A percentile compares a stretch with the other conserved stretches of the same genome.
These are phyloP conservation scores for Isurus oxyrinchus DNA, from an alignment of 2,113 vertebrate genomes.

Conservation along the genomic window DNA sequence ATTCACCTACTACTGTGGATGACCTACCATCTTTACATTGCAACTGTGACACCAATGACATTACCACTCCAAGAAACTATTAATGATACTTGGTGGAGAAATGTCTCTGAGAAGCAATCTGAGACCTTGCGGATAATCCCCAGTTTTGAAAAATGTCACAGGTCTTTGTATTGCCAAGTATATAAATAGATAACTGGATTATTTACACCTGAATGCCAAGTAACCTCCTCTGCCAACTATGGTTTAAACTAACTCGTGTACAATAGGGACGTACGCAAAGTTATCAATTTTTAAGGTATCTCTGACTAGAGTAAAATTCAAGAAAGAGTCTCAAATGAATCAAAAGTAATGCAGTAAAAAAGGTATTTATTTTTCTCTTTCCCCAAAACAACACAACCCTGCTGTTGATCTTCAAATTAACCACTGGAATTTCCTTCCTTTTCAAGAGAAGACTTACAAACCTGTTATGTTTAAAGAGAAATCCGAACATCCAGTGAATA, in stretches of 20 bases:
- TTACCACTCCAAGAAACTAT: neutral
- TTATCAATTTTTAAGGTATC: neutral
- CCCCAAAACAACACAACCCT: neutral
- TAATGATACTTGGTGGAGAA: neutral
- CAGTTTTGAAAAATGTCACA: neutral
- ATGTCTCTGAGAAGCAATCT: neutral
- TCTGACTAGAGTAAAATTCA: neutral
- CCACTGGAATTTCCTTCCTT: neutral
- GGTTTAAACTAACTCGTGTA: neutral
- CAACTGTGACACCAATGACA: neutral
- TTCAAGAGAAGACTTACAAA: neutral
- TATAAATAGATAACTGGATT: neutral
- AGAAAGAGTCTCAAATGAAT: neutral
- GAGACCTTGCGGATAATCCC: neutral
- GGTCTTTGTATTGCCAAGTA: neutral
- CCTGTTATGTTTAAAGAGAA: no score
- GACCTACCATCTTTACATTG: neutral
- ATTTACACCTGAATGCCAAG: neutral
- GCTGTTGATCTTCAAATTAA: neutral
- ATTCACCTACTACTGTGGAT: neutral
- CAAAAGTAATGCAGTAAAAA: neutral
- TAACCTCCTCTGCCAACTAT: neutral
- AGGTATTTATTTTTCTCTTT: neutral
- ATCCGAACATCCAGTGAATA: no score
- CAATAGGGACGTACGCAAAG: neutral